Evolutionary conservation across 1,140 invertebrate genomes (phyloP).

Genomic region (Aphis craccivora): DNA sequence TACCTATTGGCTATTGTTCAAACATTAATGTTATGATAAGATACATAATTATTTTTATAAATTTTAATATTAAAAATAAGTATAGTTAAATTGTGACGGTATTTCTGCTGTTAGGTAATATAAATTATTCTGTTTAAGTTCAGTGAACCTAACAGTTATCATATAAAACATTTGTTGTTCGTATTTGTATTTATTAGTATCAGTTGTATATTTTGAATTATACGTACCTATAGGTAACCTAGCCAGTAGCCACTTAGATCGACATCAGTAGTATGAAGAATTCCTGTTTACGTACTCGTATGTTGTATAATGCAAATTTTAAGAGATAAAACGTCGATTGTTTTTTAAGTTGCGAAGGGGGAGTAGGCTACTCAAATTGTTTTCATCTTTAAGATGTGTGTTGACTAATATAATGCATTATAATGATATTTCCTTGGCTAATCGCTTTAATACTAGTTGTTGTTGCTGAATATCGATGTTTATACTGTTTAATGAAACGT

Average conservation of each 20-base stretch:
- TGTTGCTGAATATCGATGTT: background rate
- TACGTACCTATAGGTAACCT: background rate
- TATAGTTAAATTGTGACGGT: too few species aligned
- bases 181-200: background rate
- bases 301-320: background rate
- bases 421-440: background rate
- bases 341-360: background rate
- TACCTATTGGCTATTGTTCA: too few species aligned
- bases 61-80: too few species aligned
- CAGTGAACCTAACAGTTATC: too few species aligned
- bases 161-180: too few species aligned
- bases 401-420: background rate
- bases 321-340: background rate
- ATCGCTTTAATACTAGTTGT: background rate
- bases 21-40: too few species aligned
- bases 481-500: background rate
- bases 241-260: too few species aligned
- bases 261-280: background rate
- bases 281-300: background rate
- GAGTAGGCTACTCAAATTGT: background rate
- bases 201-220: background rate
- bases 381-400: background rate
- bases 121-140: too few species aligned
- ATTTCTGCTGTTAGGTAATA: too few species aligned
- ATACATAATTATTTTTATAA: too few species aligned